These are phyloP conservation scores for Lasioglossum vierecki DNA, from an alignment of 2,888 invertebrate genomes.

Conservation along the genomic window DNA sequence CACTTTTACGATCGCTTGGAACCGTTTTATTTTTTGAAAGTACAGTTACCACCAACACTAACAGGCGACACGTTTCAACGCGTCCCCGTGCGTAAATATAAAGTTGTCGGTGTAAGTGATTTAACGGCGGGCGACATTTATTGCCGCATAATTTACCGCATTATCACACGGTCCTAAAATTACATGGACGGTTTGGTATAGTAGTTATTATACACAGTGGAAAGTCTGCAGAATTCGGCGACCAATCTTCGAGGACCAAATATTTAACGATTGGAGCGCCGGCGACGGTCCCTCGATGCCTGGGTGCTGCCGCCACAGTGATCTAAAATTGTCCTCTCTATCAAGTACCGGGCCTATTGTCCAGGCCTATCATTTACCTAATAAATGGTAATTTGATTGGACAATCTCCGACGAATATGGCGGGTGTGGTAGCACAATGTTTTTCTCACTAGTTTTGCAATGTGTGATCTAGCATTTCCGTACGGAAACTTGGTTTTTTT, in stretches of 20 bases:
- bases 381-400: background rate
- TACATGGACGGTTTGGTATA: background rate
- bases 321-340: background rate
- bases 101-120: conserved; percentile 20
- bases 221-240: background rate
- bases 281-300: background rate
- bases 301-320: background rate
- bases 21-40: conserved; percentile 1
- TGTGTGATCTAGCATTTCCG: no score
- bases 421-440: no score
- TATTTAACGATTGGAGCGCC: conserved; percentile 6
- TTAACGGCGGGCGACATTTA: conserved; percentile 29
- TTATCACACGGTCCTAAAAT: conserved; percentile 30
- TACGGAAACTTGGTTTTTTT: background rate
- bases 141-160: conserved; percentile 14
- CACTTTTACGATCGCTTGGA: background rate
- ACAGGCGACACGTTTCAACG: background rate
- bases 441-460: background rate
- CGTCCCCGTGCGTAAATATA: background rate
- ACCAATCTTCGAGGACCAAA: background rate
- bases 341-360: no score
- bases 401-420: no score
- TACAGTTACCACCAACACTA: background rate
- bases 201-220: background rate
- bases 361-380: no score